phyloP scores from a whole-genome alignment of 2,113 vertebrate genomes.

The Acanthisitta chloris region DNA sequence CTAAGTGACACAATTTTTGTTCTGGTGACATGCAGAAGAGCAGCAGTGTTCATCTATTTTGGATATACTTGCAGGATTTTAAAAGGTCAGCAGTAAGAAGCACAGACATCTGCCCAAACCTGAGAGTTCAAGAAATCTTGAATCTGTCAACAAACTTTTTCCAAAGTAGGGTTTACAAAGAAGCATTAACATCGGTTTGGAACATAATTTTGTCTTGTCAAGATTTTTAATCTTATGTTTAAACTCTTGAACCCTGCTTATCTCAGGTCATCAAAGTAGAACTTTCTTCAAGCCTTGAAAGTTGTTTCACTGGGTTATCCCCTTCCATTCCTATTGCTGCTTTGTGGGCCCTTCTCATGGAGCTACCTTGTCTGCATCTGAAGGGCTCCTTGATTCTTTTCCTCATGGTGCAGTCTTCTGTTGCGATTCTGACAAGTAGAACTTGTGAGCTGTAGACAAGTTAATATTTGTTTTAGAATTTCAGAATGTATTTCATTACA shows the following conservation, averaged over 20 bases:
- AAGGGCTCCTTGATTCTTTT: neutral
- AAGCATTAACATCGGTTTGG: neutral
- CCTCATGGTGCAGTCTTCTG: neutral
- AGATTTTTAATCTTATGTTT: neutral
- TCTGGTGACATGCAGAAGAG: neutral
- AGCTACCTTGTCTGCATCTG: neutral
- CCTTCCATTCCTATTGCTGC: neutral
- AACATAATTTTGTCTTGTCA: neutral
- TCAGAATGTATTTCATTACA: neutral
- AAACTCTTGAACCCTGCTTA: neutral
- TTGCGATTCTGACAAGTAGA: neutral
- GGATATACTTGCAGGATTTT: neutral
- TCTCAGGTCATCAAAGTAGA: neutral
- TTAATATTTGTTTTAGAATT: neutral
- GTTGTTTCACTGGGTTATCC: neutral
- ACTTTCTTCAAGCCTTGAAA: neutral
- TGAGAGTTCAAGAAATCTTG: neutral
- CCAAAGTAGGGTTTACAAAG: neutral
- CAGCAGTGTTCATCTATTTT: neutral
- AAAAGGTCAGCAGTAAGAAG: neutral
- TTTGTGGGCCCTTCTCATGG: neutral
- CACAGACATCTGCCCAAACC: neutral
- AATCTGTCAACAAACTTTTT: neutral
- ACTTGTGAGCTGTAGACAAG: neutral
- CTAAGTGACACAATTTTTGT: accelerated